Base-by-base conservation (phyloP, 2,888 invertebrate species). In the Cerastis leucographa region DNA sequence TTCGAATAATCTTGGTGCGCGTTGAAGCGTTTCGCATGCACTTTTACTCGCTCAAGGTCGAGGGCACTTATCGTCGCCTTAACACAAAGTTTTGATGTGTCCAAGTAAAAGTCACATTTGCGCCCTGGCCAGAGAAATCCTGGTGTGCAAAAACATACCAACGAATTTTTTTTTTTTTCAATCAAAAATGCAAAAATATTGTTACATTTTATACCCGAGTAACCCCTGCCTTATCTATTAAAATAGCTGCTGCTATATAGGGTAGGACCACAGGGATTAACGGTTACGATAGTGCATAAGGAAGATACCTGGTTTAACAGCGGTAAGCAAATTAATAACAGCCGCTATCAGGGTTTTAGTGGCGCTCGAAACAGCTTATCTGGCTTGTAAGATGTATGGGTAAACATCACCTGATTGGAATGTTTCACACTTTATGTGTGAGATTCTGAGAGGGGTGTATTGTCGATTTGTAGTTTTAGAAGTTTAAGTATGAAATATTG, bases 281-380 rank as follows among this genome's bases (percentile, higher is more conserved):
- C 73, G 19, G 61, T 77, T 62, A 82, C 78, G 66, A 71, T 76
- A 84, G 83, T 84, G 76, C 78, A 85, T 85, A 67, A 82, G 78
- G 71, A 71, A 74, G 74, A 54, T 71, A 78, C 61, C 73, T 82
- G 76, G 69, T 85, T 81, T 81, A 83, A 64, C 70, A 49, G 64
- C 49, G 71, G 78, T 64, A 70, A 81, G 78, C 74, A 82, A 84
- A 84, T 84, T 84, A 84, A 84, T 84, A 84, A 82, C 81, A 81
- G 82, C 61, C 70, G 62, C 71, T 82, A 76, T 76, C 76, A 68
- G 59, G 85, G 71, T 84, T 78, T 84, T 72, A 85, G 77, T 72
- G 79, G 78, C 86, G 88, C 84, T 89, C 78, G 78, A 74, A 82
- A 85, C 78, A 80, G 85, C 85, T 83, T 88, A 88, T 84, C 88